phyloP scores from a whole-genome alignment of 2,888 invertebrate species.

The Tiliacea aurago region DNA sequence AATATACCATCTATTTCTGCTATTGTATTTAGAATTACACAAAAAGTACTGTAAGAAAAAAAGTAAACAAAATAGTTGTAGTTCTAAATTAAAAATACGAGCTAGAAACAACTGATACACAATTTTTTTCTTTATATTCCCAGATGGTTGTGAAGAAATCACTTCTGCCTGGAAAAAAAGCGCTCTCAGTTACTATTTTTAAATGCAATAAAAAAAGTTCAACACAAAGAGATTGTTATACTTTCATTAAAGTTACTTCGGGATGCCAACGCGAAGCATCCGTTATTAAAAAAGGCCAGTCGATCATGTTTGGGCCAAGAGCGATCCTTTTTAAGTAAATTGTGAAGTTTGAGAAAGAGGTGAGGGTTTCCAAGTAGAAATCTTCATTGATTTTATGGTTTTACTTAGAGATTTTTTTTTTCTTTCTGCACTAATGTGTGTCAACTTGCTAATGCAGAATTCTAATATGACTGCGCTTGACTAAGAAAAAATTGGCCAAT shows the following conservation, averaged over 20 bases:
- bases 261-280: constrained; percentile 12
- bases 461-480: not conserved
- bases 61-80: not conserved
- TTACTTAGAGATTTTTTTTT: not conserved
- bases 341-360: constrained; percentile 18
- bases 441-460: not conserved
- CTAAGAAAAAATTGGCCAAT: not conserved
- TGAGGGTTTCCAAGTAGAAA: constrained; percentile 29
- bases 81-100: not conserved
- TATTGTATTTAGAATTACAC: not conserved
- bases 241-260: constrained; percentile 20
- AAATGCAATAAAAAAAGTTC: constrained; percentile 29
- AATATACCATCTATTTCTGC: not conserved
- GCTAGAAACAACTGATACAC: constrained; percentile 28
- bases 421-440: not conserved
- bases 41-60: not conserved
- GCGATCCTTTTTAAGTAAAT: constrained; percentile 26
- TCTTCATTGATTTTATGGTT: constrained; percentile 19
- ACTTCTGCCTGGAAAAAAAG: constrained; percentile 22
- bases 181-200: constrained; percentile 27
- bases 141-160: constrained; percentile 34
- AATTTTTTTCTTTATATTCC: constrained; percentile 46
- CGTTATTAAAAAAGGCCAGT: constrained; percentile 19
- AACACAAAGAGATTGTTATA: constrained; percentile 3
- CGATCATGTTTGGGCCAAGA: constrained; percentile 4